Conservation (phyloP, 1,140 invertebrate species). For the Leptopilina clavipes region DNA sequence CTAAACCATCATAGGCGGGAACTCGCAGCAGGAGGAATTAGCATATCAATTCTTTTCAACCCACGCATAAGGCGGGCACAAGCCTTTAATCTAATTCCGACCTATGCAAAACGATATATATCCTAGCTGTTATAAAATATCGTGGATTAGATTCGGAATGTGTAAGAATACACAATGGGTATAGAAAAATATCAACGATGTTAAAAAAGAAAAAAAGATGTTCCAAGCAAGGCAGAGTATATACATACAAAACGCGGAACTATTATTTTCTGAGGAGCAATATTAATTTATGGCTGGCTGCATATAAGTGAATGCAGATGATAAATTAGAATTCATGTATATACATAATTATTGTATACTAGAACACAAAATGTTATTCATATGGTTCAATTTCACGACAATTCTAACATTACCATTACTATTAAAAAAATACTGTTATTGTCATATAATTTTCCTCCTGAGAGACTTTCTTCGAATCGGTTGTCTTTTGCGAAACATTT, state of each 20-base stretch:
- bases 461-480: no score
- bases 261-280: constrained; percentile 26
- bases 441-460: no score
- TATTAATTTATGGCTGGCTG: constrained; percentile 21
- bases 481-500: no score
- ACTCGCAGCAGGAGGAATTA: constrained; percentile 27
- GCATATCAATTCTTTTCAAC: constrained; percentile 33
- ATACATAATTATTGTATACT: constrained; percentile 4
- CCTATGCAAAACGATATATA: constrained; percentile 33
- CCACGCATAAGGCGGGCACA: constrained; percentile 27
- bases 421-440: neutral
- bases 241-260: constrained; percentile 23
- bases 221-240: neutral
- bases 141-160: constrained; percentile 16
- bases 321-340: neutral
- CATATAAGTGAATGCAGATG: constrained; percentile 2
- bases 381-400: neutral
- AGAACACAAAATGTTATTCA: neutral
- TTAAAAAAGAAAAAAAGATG: neutral
- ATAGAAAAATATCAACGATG: constrained; percentile 9
- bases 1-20: constrained; percentile 29
- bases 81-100: constrained; percentile 34
- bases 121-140: constrained; percentile 24
- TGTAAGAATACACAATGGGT: constrained; percentile 5
- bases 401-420: neutral